Base-by-base conservation (phyloP, 2,797 vertebrate species). In the Parambassis ranga region DNA sequence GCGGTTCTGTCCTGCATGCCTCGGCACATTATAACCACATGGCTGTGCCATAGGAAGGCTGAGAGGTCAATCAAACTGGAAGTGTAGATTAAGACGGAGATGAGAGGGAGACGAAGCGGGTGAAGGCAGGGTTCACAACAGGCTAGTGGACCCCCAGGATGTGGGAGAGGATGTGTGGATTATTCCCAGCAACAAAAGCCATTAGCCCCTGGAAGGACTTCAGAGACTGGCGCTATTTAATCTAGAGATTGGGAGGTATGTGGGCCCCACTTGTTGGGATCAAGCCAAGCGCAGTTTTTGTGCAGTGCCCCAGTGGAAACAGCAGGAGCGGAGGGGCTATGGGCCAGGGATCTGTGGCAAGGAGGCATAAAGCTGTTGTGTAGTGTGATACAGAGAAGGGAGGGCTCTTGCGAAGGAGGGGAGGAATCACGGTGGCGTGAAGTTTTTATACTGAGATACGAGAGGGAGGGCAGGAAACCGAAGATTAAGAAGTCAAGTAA, bases 141-240 rank as follows among this genome's bases (percentile, higher is more conserved):
- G 83, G 81, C 83, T 63, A 75, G 70, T 48, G 51, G 76, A 88
- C 91, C 91, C 92, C 91, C 87, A 90, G 90, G 90, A 94, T 92
- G 92, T 93, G 90, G 89, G 91, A 93, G 92, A 93, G 92, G 92
- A 94, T 93, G 91, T 93, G 91, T 87, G 89, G 91, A 92, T 93
- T 92, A 92, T 92, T 92, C 87, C 89, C 89, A 91, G 91, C 90
- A 92, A 93, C 92, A 93, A 93, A 93, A 91, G 92, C 93, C 89
- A 92, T 94, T 93, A 91, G 90, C 68, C 83, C 70, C 84, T 94
- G 92, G 92, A 94, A 90, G 43, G 80, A 93, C 92, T 92, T 94
- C 92, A 93, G 90, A 94, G 89, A 90, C 83, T 72, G 81, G 83
- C 50, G 86, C 86, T 87, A 91, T 93, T 93, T 93, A 92, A 93